Evolutionary conservation across 2,113 vertebrate species (phyloP).

Genomic region (Rhodinocichla rosea): DNA sequence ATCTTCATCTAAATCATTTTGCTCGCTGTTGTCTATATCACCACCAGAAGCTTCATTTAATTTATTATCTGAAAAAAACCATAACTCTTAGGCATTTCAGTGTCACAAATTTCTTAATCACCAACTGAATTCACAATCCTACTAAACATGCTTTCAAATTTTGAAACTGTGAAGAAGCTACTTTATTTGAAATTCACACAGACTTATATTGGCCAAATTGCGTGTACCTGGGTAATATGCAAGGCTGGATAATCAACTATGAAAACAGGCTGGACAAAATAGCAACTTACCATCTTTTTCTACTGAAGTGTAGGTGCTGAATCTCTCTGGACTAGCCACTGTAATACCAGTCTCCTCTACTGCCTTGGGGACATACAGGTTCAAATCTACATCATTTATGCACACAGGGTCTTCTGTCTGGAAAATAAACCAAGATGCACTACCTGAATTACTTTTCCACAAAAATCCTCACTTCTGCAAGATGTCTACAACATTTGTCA

Average conservation of each 20-base stretch:
- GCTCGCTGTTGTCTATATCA: constrained; percentile 77
- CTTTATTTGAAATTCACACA: background rate
- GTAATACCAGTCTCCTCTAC: constrained; percentile 93
- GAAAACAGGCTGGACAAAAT: background rate
- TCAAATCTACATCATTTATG: constrained; percentile 90
- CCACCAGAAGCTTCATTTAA: constrained; percentile 92
- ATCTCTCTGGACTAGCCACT: constrained; percentile 87
- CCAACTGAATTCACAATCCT: background rate
- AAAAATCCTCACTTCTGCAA: background rate
- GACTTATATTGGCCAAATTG: background rate
- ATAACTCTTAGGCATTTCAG: background rate
- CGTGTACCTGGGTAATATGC: background rate
- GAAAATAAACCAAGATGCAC: background rate
- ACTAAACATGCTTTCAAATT: background rate
- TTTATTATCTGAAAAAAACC: constrained; percentile 83
- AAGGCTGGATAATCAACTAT: background rate
- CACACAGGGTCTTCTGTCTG: constrained; percentile 75
- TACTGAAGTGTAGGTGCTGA: constrained; percentile 71
- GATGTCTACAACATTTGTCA: background rate
- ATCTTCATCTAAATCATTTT: constrained; percentile 70
- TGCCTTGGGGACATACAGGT: constrained; percentile 90
- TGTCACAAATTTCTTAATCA: background rate
- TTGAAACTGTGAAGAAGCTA: background rate
- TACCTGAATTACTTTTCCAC: background rate
- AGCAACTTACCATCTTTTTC: constrained; percentile 74